Evolutionary conservation across 2,797 vertebrate species (phyloP).

Genomic region (Dicrostonyx torquatus): DNA sequence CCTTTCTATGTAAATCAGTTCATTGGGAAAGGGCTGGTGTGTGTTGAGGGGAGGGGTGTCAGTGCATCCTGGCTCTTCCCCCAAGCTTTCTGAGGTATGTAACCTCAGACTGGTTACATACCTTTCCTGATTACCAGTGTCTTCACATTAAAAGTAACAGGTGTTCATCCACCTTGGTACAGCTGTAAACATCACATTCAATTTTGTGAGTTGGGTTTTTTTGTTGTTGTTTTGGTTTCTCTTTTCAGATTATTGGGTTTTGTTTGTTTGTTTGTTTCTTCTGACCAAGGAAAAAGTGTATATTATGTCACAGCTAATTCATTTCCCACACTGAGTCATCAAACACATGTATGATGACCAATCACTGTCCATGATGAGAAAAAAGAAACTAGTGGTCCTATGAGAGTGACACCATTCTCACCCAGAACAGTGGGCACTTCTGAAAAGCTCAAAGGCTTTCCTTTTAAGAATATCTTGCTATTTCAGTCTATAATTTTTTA

Average conservation of each 20-base stretch:
- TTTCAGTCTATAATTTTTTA: neutral
- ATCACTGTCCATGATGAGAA: neutral
- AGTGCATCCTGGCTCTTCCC: neutral
- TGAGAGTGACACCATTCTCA: neutral
- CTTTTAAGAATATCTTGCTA: neutral
- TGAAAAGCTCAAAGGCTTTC: neutral
- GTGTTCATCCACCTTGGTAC: neutral
- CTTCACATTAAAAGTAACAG: neutral
- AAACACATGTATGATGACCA: neutral
- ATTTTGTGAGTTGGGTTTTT: neutral
- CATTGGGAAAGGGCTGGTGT: accelerated
- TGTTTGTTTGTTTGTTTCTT: neutral
- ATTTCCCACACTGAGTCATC: neutral
- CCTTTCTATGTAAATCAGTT: neutral
- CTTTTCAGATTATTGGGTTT: neutral
- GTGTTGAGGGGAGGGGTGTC: neutral
- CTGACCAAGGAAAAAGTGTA: neutral
- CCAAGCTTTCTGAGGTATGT: neutral
- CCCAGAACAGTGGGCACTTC: neutral
- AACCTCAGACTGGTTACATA: neutral
- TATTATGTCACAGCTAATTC: neutral
- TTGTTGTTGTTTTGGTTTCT: neutral
- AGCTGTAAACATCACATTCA: neutral
- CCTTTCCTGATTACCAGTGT: neutral
- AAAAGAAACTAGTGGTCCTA: neutral